A percentile compares a stretch with the other conserved stretches of the same genome.
phyloP scores from a whole-genome alignment of 2,797 vertebrate species.

The Forpus xanthops region DNA sequence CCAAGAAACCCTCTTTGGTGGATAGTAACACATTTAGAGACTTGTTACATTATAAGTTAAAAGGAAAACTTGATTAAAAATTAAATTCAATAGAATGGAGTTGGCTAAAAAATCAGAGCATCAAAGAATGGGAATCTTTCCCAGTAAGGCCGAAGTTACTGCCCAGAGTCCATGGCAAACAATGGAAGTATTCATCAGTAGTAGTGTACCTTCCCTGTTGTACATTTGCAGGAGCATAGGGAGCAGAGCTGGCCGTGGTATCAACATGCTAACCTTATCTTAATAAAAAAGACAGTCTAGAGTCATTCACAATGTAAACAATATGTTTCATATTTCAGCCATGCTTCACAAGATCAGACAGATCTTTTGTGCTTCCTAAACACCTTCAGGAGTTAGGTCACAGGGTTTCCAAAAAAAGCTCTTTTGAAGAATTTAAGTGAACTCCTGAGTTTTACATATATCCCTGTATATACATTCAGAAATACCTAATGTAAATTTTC shows the following conservation, averaged over 20 bases:
- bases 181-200: slow-evolving; percentile 70
- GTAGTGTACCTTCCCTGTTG: slow-evolving; percentile 27
- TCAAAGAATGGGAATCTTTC: slow-evolving; percentile 72
- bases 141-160: slow-evolving; percentile 66
- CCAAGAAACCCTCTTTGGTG: slow-evolving; percentile 58
- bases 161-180: slow-evolving; percentile 56
- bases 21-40: slow-evolving; percentile 69
- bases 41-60: slow-evolving; percentile 73
- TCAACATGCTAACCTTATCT: background rate
- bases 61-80: slow-evolving; percentile 71
- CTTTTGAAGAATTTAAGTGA: background rate
- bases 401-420: background rate
- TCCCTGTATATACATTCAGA: background rate
- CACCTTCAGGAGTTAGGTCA: background rate
- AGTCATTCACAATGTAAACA: background rate
- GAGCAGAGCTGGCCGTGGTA: background rate
- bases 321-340: background rate
- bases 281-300: background rate
- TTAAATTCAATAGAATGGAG: slow-evolving; percentile 63
- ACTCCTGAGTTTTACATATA: background rate
- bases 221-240: background rate
- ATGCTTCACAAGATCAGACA: background rate
- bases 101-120: slow-evolving; percentile 58
- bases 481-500: background rate
- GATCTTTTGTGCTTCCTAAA: background rate